phyloP scores from a whole-genome alignment of 2,797 vertebrate species.

The Acropternis orthonyx region DNA sequence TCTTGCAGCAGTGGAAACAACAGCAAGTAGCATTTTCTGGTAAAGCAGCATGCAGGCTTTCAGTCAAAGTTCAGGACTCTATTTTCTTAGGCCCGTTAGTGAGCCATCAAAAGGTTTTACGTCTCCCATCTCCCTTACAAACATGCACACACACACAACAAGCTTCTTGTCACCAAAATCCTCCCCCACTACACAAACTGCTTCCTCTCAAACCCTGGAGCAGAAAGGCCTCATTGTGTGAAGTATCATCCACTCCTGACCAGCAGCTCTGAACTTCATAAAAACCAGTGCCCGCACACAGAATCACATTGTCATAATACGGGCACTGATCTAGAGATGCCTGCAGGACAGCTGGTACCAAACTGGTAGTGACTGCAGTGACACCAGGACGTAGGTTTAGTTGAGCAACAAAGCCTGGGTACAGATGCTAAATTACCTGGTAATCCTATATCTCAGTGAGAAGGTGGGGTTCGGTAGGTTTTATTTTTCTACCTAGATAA shows the following conservation, averaged over 20 bases:
- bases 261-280: neutral
- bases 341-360: neutral
- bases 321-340: neutral
- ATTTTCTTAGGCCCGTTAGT: neutral
- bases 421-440: neutral
- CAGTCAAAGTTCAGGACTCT: neutral
- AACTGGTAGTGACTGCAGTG: neutral
- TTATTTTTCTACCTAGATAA: neutral
- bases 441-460: neutral
- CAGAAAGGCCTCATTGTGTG: neutral
- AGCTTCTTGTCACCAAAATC: neutral
- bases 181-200: neutral
- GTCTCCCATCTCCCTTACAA: neutral
- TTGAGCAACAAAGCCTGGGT: neutral
- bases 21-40: neutral
- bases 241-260: neutral
- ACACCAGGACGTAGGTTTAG: neutral
- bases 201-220: neutral
- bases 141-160: fast-evolving
- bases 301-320: neutral
- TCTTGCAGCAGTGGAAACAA: neutral
- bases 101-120: neutral
- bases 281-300: neutral
- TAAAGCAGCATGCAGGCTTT: neutral
- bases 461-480: neutral